phyloP scores from a whole-genome alignment of 1,140 invertebrate genomes.

The Drosophila rufa region DNA sequence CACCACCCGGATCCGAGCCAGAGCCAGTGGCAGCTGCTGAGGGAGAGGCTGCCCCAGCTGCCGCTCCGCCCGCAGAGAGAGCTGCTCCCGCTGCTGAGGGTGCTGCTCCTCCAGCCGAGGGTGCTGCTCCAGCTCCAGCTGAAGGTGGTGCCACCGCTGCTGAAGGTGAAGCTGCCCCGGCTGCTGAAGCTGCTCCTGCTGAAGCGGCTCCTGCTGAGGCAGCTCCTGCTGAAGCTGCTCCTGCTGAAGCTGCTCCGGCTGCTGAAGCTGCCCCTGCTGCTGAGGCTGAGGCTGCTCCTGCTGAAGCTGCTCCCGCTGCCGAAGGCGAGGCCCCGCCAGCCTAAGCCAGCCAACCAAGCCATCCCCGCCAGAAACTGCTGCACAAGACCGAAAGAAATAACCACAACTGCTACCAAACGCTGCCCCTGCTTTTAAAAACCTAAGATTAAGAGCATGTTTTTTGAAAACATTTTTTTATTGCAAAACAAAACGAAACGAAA shows the following conservation, averaged over 20 bases:
- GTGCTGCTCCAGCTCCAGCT: slow-evolving; percentile 76
- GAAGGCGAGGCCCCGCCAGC: slow-evolving; percentile 85
- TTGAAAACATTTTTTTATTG: slow-evolving; percentile 34
- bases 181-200: slow-evolving; percentile 61
- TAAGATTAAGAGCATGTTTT: slow-evolving; percentile 54
- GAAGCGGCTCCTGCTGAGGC: slow-evolving; percentile 39
- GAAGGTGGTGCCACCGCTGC: slow-evolving; percentile 58
- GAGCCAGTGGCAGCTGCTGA: slow-evolving; percentile 78
- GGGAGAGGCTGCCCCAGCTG: slow-evolving; percentile 76
- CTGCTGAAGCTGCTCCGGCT: slow-evolving; percentile 16
- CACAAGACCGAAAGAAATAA: slow-evolving; percentile 9
- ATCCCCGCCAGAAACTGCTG: slow-evolving; percentile 32
- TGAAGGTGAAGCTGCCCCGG: slow-evolving; percentile 52
- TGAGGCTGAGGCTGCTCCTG: slow-evolving; percentile 27
- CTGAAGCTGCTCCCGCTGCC: slow-evolving; percentile 39
- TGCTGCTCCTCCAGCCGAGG: slow-evolving; percentile 73
- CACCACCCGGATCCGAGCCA: slow-evolving; percentile 84
- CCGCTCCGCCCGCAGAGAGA: slow-evolving; percentile 72
- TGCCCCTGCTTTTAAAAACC: slow-evolving; percentile 69
- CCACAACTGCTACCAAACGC: slow-evolving; percentile 61
- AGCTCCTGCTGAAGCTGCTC: slow-evolving; percentile 29
- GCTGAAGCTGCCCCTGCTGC: slow-evolving; percentile 33
- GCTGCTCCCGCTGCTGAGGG: slow-evolving; percentile 83
- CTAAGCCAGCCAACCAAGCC: slow-evolving; percentile 28
- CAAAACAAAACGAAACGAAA: slow-evolving; percentile 27